Evolutionary conservation across 2,888 invertebrate species (phyloP).

Genomic region (Mythimna albipuncta): DNA sequence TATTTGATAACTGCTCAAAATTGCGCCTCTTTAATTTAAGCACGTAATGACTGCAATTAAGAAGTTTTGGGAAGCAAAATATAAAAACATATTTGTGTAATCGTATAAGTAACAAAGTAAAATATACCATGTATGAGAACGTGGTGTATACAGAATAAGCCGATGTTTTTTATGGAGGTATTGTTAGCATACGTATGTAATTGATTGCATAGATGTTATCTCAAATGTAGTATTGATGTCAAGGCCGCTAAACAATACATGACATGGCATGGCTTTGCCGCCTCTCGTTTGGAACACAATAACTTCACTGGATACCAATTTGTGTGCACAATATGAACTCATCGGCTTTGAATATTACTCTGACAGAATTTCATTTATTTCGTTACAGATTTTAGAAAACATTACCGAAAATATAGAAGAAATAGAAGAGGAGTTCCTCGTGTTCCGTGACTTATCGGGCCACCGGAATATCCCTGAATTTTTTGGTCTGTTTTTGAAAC

Average conservation of each 20-base stretch:
- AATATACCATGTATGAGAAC: slow-evolving; percentile 49
- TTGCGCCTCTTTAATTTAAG: slow-evolving; percentile 44
- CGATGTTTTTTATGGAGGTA: slow-evolving; percentile 74
- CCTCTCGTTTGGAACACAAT: slow-evolving; percentile 71
- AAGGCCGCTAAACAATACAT: slow-evolving; percentile 82
- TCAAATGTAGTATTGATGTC: slow-evolving; percentile 82
- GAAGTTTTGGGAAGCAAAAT: slow-evolving; percentile 27
- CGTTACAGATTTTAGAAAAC: slow-evolving; percentile 92
- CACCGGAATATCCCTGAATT: slow-evolving; percentile 95
- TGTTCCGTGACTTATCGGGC: slow-evolving; percentile 93
- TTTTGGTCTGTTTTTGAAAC: slow-evolving; percentile 93
- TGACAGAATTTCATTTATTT: slow-evolving; percentile 2
- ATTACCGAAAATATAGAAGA: slow-evolving; percentile 95
- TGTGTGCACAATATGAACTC: slow-evolving; percentile 7
- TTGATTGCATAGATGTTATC: slow-evolving; percentile 84
- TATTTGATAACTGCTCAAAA: slow-evolving; percentile 39
- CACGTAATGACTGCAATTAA: slow-evolving; percentile 57
- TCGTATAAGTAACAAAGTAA: slow-evolving; percentile 9
- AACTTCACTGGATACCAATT: slow-evolving; percentile 67
- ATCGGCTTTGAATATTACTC: background rate
- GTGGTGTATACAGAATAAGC: slow-evolving; percentile 61
- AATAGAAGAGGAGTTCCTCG: slow-evolving; percentile 95
- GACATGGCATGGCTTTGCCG: slow-evolving; percentile 67
- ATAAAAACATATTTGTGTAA: slow-evolving; percentile 25
- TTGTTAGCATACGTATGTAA: slow-evolving; percentile 82